Evolutionary conservation across 2,888 invertebrate species (phyloP).

Genomic region (Chymomyza fuscimana): DNA sequence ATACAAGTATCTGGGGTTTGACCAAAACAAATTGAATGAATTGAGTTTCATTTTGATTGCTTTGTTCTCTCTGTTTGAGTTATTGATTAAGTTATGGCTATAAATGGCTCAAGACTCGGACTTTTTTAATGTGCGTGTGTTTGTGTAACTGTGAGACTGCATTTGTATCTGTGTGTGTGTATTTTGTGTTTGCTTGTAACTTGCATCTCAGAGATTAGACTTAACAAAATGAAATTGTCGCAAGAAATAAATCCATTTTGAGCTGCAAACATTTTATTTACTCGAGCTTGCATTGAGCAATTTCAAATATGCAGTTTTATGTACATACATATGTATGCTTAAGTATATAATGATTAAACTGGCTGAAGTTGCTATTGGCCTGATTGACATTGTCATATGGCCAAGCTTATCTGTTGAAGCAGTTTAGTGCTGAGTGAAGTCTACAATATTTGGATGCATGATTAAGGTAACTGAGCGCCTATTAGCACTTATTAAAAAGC

Average conservation of each 20-base stretch:
- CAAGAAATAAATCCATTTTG: background rate
- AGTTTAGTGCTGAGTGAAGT: background rate
- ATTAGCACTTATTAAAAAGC: no score
- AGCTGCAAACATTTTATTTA: background rate
- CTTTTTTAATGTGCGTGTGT: background rate
- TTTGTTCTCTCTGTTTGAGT: slow-evolving; percentile 36
- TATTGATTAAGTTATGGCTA: slow-evolving; percentile 56
- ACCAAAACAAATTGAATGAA: background rate
- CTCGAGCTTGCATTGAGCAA: background rate
- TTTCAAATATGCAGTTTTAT: background rate
- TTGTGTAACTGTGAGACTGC: background rate
- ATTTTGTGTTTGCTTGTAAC: no score
- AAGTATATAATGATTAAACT: background rate
- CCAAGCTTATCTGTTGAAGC: background rate
- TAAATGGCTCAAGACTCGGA: slow-evolving; percentile 43
- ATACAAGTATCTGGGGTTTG: background rate
- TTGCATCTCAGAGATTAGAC: background rate
- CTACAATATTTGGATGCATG: background rate
- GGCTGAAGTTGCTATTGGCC: background rate
- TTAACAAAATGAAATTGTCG: background rate
- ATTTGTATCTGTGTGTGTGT: no score
- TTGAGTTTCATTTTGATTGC: slow-evolving; percentile 50
- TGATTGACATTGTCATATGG: background rate
- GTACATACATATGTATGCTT: background rate
- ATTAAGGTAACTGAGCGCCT: background rate